Evolutionary conservation across 2,797 vertebrate species (phyloP), one percentile per base, ranked within the genome.

Genomic region (Molossus molossus): DNA sequence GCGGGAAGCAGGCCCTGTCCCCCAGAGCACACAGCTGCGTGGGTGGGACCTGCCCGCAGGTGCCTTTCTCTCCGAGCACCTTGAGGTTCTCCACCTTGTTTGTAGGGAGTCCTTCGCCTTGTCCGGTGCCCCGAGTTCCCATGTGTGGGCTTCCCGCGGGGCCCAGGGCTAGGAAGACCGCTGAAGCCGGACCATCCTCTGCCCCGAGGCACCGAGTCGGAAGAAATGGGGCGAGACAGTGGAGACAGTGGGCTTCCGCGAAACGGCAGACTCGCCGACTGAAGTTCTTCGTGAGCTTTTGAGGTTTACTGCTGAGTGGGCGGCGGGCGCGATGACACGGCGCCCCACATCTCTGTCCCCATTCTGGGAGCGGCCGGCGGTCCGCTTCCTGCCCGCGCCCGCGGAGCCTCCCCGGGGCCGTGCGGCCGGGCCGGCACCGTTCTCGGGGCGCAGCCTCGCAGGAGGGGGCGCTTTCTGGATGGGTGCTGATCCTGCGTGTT

Each of bases 301-400:
- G 96, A 91, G 89, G 83, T 70, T 81, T 70, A 27, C 72, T 14
- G 53, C 53, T 27, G 48, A 33, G 91, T 96, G 81, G 83, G 87
- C 0, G 53, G 53, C 2, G n/a, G 20, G n/a, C 13, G 9, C 64
- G 69, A 81, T 79, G 33, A 57, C 33, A 2, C 60, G 4, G 10
- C 13, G 64, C 12, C 69, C 20, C 3, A 0, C 17, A 18, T 72
- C 77, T 40, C 79, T 97, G 96, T 50, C 92, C 95, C 96, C 90
- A 64, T 88, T 91, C 83, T 57, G 62, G 75, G 72, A 95, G 82
- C 50, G 13, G 23, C 53, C 21, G 29, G 9, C 15, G 11, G 82
- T 23, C 88, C 64, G 67, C 73, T 95, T 95, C 94, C 96, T 97
- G 96, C 90, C 65, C 0, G 3, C 11, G 37, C 57, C 33, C 33